Conservation (phyloP, 2,113 vertebrate species). For the Haemorhous mexicanus region DNA sequence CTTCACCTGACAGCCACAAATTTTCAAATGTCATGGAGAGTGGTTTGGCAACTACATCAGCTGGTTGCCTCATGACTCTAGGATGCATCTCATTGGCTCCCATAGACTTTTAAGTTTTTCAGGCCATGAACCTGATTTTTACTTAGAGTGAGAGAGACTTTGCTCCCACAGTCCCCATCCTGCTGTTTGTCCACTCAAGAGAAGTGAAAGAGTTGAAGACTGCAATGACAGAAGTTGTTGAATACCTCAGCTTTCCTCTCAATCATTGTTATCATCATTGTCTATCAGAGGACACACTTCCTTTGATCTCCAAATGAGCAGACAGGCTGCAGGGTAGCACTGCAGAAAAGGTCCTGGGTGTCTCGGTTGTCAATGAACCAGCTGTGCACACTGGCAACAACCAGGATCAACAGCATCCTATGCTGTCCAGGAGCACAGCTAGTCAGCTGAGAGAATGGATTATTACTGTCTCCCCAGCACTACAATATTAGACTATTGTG, state of each 20-base stretch:
- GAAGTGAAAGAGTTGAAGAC: neutral
- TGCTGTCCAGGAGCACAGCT: neutral
- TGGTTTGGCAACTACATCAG: neutral
- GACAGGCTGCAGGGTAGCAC: neutral
- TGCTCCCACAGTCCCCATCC: too few species aligned
- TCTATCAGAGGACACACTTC: neutral
- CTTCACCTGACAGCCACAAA: neutral
- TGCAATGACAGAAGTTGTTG: neutral
- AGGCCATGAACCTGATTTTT: neutral
- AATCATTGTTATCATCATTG: neutral
- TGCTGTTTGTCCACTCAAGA: neutral
- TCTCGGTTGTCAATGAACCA: neutral
- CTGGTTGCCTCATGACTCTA: neutral
- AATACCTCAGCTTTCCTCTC: neutral
- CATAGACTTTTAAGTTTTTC: neutral
- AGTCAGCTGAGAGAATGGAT: neutral
- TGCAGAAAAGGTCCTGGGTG: neutral
- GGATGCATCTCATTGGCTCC: neutral
- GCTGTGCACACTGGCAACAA: neutral
- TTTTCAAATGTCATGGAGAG: neutral
- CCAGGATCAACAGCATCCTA: neutral
- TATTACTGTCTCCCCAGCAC: neutral
- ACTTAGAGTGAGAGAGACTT: neutral
- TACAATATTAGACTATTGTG: neutral
- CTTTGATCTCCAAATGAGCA: neutral